phyloP scores from a whole-genome alignment of 2,113 vertebrate genomes.

The Thymallus thymallus region DNA sequence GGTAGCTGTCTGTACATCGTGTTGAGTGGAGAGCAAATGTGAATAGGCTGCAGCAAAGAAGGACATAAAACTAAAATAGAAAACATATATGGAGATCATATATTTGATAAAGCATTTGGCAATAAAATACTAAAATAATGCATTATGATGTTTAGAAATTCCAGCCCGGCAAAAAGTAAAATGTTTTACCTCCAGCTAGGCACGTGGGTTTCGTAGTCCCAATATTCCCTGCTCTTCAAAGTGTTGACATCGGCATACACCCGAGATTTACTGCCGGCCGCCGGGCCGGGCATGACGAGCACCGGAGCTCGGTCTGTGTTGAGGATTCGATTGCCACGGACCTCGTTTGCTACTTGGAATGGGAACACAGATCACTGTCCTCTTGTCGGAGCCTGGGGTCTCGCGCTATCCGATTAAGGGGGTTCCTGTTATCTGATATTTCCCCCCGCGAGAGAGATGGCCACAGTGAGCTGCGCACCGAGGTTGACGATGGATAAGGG shows the following conservation, averaged over 20 bases:
- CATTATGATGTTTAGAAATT: background rate
- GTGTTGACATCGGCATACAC: slow-evolving; percentile 97
- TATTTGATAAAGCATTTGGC: background rate
- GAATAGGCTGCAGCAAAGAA: too few relatives aligned
- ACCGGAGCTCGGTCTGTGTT: slow-evolving; percentile 58
- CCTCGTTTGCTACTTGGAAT: slow-evolving; percentile 7
- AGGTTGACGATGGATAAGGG: slow-evolving; percentile 11
- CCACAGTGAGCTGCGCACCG: slow-evolving; percentile 16
- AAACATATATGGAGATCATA: background rate
- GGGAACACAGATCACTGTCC: background rate
- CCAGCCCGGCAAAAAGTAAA: background rate
- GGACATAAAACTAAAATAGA: background rate
- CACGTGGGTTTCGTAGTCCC: slow-evolving; percentile 96
- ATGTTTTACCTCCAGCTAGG: slow-evolving; percentile 92
- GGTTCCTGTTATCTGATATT: slow-evolving; percentile 3
- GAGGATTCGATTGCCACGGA: slow-evolving; percentile 20
- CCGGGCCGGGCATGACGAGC: slow-evolving; percentile 94
- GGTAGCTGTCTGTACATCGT: too few relatives aligned
- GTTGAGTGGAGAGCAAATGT: too few relatives aligned
- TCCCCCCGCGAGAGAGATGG: background rate
- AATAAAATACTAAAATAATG: background rate
- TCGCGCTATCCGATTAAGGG: slow-evolving; percentile 7
- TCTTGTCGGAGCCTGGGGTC: background rate
- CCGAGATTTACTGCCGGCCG: slow-evolving; percentile 92
- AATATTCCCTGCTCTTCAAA: slow-evolving; percentile 95